These are phyloP conservation scores for Amniataba percoides DNA, from an alignment of 2,797 vertebrate genomes.

Conservation along the genomic window DNA sequence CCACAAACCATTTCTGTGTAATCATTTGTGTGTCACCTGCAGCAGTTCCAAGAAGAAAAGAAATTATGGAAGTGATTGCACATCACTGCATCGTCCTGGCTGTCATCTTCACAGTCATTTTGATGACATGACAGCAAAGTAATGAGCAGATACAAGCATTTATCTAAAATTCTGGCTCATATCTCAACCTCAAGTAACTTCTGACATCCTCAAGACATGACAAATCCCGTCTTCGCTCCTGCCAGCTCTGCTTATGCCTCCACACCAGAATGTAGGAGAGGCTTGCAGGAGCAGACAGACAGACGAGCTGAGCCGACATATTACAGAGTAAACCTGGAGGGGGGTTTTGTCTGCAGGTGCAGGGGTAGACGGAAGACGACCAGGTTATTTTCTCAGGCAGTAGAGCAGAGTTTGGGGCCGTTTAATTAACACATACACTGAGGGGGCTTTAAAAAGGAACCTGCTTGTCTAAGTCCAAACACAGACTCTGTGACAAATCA, in stretches of 20 bases:
- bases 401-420: constrained; percentile 35
- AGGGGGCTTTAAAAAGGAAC: constrained; percentile 13
- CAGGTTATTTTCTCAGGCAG: constrained; percentile 70
- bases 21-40: constrained; percentile 37
- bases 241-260: constrained; percentile 18
- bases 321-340: constrained; percentile 49
- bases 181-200: constrained; percentile 20
- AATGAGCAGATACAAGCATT: constrained; percentile 19
- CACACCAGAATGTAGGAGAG: constrained; percentile 19
- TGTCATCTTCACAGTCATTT: constrained; percentile 18
- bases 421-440: constrained; percentile 52
- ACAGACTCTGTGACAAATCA: neutral
- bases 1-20: constrained; percentile 23
- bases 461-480: constrained; percentile 18
- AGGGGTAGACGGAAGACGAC: constrained; percentile 42
- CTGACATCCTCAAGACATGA: constrained; percentile 24
- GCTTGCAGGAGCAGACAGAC: constrained; percentile 31
- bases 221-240: constrained; percentile 19
- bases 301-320: constrained; percentile 23
- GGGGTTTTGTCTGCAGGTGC: constrained; percentile 72
- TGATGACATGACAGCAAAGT: neutral
- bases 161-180: constrained; percentile 11
- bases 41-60: neutral
- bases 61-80: constrained; percentile 30
- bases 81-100: constrained; percentile 50